Conservation (phyloP, 2,888 invertebrate genomes). For the Agrotis segetum region DNA sequence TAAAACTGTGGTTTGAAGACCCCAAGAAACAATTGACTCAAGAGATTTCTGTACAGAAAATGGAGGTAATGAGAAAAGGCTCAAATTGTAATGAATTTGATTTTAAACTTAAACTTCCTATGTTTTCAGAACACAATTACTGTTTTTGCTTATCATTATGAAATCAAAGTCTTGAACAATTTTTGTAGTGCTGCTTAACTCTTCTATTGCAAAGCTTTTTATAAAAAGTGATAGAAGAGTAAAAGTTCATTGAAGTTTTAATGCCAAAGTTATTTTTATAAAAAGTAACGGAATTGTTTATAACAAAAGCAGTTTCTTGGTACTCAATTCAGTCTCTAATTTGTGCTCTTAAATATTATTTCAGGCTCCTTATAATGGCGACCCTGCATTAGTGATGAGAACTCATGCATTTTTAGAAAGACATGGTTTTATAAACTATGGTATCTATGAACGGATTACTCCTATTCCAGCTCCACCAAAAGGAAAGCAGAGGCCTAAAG, state of each 20-base stretch:
- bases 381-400: conserved; percentile 95
- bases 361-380: conserved; percentile 97
- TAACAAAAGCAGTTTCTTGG: too few relatives aligned
- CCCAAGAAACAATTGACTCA: conserved; percentile 97
- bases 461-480: conserved; percentile 91
- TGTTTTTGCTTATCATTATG: neutral
- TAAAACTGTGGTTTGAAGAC: conserved; percentile 99
- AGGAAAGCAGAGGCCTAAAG: conserved; percentile 93
- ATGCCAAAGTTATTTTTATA: too few relatives aligned
- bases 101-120: neutral
- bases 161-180: neutral
- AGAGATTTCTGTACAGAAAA: conserved; percentile 95
- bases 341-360: conserved; percentile 49
- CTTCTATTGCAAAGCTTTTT: neutral
- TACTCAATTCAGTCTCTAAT: neutral
- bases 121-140: neutral
- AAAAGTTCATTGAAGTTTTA: too few relatives aligned
- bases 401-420: conserved; percentile 98
- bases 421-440: conserved; percentile 99
- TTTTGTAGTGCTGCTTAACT: neutral
- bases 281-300: too few relatives aligned
- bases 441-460: conserved; percentile 97
- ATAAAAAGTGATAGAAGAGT: too few relatives aligned
- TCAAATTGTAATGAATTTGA: neutral
- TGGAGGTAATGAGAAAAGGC: conserved; percentile 88